phyloP scores from a whole-genome alignment of 2,113 vertebrate species.

The Nesogale talazaci region DNA sequence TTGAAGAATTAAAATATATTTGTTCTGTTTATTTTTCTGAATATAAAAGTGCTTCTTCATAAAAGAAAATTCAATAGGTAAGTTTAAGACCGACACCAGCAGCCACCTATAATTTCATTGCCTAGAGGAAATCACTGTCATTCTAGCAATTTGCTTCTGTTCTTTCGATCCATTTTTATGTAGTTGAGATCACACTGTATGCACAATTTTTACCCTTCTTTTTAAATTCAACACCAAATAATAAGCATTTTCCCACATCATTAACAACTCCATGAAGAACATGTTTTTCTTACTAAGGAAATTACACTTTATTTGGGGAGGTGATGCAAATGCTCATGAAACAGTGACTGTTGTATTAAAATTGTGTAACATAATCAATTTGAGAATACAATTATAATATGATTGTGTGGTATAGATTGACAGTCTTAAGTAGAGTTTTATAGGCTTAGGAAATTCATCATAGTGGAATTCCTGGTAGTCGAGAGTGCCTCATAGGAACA shows the following conservation, averaged over 20 bases:
- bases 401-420: neutral
- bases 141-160: constrained; percentile 34
- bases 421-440: constrained; percentile 19
- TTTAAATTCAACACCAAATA: constrained; percentile 63
- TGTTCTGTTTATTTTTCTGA: neutral
- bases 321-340: neutral
- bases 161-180: constrained; percentile 36
- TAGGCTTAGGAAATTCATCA: constrained; percentile 15
- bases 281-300: constrained; percentile 46
- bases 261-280: constrained; percentile 48
- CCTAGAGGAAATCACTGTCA: neutral
- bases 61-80: neutral
- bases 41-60: neutral
- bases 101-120: constrained; percentile 1
- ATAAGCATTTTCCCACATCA: constrained; percentile 62
- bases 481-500: neutral
- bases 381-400: neutral
- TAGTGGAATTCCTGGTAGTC: neutral
- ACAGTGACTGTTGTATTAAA: neutral
- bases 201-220: constrained; percentile 19
- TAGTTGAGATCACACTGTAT: constrained; percentile 27
- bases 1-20: constrained; percentile 46
- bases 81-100: neutral
- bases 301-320: constrained; percentile 13
- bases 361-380: neutral